These are phyloP conservation scores for Rousettus madagascariensis DNA, from an alignment of 2,797 vertebrate genomes.

Conservation along the genomic window DNA sequence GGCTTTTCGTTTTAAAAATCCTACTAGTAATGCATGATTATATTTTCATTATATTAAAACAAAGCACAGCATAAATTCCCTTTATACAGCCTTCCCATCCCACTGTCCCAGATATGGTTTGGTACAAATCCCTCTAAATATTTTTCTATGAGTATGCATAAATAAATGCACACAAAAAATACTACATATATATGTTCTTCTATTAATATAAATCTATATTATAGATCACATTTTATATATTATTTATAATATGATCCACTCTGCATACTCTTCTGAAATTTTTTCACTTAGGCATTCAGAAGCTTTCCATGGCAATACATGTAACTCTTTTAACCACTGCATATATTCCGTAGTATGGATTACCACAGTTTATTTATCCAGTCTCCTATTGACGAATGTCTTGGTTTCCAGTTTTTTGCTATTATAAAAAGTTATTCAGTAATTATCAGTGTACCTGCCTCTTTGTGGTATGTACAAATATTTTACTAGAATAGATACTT, in stretches of 20 bases:
- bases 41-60: conserved; percentile 7
- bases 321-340: background rate
- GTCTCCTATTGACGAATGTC: background rate
- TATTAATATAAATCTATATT: background rate
- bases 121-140: background rate
- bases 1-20: background rate
- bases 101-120: background rate
- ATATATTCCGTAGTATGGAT: background rate
- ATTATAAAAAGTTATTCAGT: conserved; percentile 9
- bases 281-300: background rate
- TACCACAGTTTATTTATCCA: conserved; percentile 4
- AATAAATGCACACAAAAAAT: background rate
- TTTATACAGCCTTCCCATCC: background rate
- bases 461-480: background rate
- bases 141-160: background rate
- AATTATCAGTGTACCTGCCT: background rate
- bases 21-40: background rate
- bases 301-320: background rate
- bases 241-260: background rate
- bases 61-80: background rate
- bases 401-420: conserved; percentile 38
- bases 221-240: background rate
- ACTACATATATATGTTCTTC: background rate
- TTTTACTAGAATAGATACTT: background rate
- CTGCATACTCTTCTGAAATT: background rate